Evolutionary conservation across 1,140 invertebrate genomes (phyloP).

Genomic region (Drosophila ironensis): DNA sequence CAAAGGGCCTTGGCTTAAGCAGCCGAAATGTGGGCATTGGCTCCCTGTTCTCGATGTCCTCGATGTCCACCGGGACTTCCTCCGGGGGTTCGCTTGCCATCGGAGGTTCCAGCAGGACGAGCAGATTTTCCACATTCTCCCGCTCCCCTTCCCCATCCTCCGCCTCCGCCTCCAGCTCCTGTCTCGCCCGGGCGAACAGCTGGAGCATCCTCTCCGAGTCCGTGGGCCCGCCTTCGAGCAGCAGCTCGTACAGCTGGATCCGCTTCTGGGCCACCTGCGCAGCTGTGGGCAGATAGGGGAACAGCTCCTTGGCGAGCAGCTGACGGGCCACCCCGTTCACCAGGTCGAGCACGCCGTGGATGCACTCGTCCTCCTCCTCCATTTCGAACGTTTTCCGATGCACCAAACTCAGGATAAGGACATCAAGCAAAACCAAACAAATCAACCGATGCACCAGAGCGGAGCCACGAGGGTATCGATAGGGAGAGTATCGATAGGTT

Average conservation of each 20-base stretch:
- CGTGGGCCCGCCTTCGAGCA: no score
- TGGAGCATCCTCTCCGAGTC: no score
- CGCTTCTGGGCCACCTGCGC: slow-evolving; percentile 30
- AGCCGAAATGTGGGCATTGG: no score
- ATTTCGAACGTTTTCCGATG: slow-evolving; percentile 8
- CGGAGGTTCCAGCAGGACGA: not conserved
- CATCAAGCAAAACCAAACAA: not conserved
- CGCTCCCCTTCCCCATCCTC: no score
- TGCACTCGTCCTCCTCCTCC: slow-evolving; percentile 17
- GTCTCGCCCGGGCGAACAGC: no score
- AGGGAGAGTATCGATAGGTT: no score
- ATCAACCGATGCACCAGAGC: not conserved
- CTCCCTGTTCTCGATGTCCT: not conserved
- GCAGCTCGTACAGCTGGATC: not conserved
- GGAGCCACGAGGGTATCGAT: not conserved
- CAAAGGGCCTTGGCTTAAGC: no score
- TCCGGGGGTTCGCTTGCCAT: not conserved
- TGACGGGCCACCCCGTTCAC: slow-evolving; percentile 41
- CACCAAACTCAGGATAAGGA: not conserved
- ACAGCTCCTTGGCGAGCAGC: slow-evolving; percentile 12
- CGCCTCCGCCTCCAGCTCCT: no score
- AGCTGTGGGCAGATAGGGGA: slow-evolving; percentile 16
- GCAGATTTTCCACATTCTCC: not conserved
- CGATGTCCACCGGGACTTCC: not conserved
- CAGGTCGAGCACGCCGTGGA: slow-evolving; percentile 14